phyloP scores from a whole-genome alignment of 1,140 invertebrate genomes.

The Ptiloglossa arizonensis region DNA sequence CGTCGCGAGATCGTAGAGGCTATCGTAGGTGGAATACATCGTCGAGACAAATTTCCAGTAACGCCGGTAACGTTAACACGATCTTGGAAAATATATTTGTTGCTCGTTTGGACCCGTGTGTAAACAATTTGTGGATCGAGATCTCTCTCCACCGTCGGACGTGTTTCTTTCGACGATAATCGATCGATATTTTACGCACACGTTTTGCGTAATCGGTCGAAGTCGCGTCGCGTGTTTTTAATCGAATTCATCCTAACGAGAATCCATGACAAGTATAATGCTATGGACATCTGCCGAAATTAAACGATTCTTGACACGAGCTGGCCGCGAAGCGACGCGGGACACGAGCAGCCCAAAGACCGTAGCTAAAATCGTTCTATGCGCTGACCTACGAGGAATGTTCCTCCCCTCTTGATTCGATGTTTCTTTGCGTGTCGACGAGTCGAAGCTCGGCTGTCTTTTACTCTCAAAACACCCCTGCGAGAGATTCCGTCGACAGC shows the following conservation, averaged over 20 bases:
- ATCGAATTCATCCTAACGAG: neutral
- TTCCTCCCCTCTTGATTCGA: constrained; percentile 51
- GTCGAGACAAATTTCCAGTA: constrained; percentile 1
- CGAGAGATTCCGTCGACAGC: neutral
- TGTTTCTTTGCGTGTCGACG: constrained; percentile 55
- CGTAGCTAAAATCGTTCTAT: constrained; percentile 73
- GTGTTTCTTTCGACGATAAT: too few relatives aligned
- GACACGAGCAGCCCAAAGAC: constrained; percentile 63
- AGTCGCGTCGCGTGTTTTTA: too few relatives aligned
- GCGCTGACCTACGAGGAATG: constrained; percentile 76
- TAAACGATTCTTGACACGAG: constrained; percentile 28
- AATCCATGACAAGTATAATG: neutral
- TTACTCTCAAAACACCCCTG: constrained; percentile 14
- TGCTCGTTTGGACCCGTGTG: neutral
- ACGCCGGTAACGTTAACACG: neutral
- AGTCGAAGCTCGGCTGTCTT: neutral
- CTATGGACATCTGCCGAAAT: neutral
- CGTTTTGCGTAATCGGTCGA: too few relatives aligned
- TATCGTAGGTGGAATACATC: constrained; percentile 25
- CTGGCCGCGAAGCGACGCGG: constrained; percentile 23
- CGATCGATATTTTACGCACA: too few relatives aligned
- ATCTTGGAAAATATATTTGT: neutral
- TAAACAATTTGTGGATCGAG: neutral
- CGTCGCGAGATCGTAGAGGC: constrained; percentile 18
- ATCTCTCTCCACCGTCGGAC: too few relatives aligned